Evolutionary conservation across 2,113 vertebrate species (phyloP), one percentile per base, ranked within the genome.

Genomic region (Chionomys nivalis): DNA sequence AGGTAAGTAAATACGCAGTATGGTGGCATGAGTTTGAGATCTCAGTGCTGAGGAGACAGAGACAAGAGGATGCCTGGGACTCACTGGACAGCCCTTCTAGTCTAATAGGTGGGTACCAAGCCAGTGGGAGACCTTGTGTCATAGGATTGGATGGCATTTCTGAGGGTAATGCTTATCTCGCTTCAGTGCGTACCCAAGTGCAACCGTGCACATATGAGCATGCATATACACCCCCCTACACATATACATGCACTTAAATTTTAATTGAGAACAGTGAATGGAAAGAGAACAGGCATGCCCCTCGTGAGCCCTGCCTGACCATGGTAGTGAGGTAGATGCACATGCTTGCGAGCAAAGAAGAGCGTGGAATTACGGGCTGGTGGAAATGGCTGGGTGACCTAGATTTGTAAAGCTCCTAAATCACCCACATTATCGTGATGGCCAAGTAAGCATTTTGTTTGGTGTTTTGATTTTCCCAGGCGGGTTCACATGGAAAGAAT

Each of bases 391-490:
- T 61, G 52, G 58, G 63, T 66, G 28, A 61, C 92, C 72, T 77
- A 85, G 65, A 91, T 91, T 96, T 91, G 31, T 33, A 89, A 96
- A 49, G 42, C 90, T 58, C 7, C 65, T 75, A 42, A 63, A 90
- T 65, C 78, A 88, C 87, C 85, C 52, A 61, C 70, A 82, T 49
- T 90, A 63, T 87, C 36, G 24, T 19, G 31, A 88, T 9, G 55
- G 66, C 4, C 36, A 58, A 24, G 23, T 78, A 17, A 26, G 14
- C 26, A 0, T 3, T 85, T 73, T 88, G 42, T 47, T 66, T 90
- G 85, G 91, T 13, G 5, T 73, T 76, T 95, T 94, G 33, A 5
- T 70, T 78, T 87, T 86, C 31, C 11, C 33, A 52, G 47, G 5
- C 65, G 1, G 24, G 52, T 52, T 79, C 26, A 14, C 21, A 31